These are phyloP conservation scores for Chamaetylas fuelleborni DNA, from an alignment of 2,113 vertebrate species.

Conservation along the genomic window DNA sequence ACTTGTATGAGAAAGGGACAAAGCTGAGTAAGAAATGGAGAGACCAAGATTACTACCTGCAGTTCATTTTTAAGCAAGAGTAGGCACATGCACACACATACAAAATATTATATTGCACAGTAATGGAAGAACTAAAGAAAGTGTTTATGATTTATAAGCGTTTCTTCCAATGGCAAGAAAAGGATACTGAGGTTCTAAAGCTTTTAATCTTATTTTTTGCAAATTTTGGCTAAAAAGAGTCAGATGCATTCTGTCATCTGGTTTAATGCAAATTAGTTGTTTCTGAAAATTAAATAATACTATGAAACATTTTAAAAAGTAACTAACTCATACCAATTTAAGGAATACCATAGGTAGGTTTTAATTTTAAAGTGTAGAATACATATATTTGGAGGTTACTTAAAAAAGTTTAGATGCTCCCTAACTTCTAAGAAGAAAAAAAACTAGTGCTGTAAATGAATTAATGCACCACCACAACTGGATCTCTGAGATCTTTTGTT, in stretches of 20 bases:
- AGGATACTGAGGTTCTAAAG: neutral
- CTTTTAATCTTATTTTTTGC: neutral
- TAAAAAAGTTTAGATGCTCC: neutral
- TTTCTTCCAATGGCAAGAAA: neutral
- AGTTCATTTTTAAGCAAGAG: neutral
- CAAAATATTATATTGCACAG: neutral
- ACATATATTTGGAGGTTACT: neutral
- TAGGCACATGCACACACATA: neutral
- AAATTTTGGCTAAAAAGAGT: neutral
- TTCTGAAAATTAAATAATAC: neutral
- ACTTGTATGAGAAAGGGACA: slow-evolving; percentile 5
- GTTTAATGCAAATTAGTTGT: neutral
- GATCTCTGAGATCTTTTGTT: neutral
- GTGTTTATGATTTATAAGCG: neutral
- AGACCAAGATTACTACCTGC: neutral
- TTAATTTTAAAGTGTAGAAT: neutral
- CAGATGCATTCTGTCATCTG: neutral
- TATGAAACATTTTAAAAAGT: neutral
- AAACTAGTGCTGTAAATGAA: neutral
- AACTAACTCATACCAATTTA: neutral
- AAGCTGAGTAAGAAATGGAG: neutral
- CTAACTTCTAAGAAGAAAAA: neutral
- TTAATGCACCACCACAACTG: neutral
- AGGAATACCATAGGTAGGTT: neutral
- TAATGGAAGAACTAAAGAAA: neutral